A percentile compares a stretch with the other conserved stretches of the same genome.
Conservation (phyloP, 2,113 vertebrate species). For the Solea solea region DNA sequence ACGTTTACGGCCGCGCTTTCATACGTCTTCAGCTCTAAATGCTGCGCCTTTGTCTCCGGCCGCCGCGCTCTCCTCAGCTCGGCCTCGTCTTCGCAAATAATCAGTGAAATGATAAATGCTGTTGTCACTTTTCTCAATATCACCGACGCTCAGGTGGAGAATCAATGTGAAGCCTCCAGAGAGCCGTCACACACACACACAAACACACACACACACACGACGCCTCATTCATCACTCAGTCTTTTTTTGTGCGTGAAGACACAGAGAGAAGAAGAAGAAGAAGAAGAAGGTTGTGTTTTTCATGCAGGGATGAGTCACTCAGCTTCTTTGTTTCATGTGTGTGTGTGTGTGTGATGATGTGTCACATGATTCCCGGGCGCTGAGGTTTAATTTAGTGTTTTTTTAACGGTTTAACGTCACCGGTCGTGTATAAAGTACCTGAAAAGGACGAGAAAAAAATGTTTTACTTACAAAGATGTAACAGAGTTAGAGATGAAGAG, state of each 20-base stretch:
- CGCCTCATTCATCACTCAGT: conserved; percentile 38
- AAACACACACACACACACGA: neutral
- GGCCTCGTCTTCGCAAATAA: conserved; percentile 34
- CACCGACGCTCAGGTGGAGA: conserved; percentile 27
- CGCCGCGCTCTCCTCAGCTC: neutral
- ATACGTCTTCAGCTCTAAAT: too few species aligned
- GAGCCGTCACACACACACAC: conserved; percentile 15
- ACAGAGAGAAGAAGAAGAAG: neutral
- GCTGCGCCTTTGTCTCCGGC: too few species aligned
- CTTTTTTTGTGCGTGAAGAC: neutral
- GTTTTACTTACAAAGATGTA: too few species aligned
- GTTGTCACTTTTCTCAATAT: conserved; percentile 53
- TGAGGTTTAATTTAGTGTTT: neutral
- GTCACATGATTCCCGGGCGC: neutral
- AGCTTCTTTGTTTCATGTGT: too few species aligned
- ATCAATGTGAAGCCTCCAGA: conserved; percentile 52
- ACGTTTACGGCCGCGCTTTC: too few species aligned
- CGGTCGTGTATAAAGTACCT: neutral
- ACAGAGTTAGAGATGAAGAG: too few species aligned
- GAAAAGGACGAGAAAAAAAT: too few species aligned
- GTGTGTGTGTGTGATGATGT: too few species aligned
- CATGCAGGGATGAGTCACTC: too few species aligned
- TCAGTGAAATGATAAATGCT: conserved; percentile 54
- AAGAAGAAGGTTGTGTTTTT: too few species aligned
- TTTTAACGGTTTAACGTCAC: neutral